phyloP scores from a whole-genome alignment of 2,797 vertebrate genomes.

The Merluccius polli region DNA sequence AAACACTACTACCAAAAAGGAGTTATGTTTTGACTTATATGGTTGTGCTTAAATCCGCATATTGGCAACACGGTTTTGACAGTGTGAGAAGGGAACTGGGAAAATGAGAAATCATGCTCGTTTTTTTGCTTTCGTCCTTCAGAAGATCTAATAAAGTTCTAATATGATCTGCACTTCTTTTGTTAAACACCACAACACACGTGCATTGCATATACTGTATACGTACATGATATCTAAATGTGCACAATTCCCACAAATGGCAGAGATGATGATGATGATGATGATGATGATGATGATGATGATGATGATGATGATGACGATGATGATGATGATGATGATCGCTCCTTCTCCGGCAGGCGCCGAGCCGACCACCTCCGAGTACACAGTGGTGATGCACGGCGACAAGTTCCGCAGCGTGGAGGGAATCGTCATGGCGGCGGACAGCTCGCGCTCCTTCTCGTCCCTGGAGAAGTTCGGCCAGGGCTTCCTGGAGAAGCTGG shows the following conservation, averaged over 20 bases:
- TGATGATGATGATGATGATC: neutral
- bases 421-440: constrained; percentile 97
- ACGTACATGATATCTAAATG: neutral
- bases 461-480: constrained; percentile 97
- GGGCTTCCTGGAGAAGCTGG: constrained; percentile 92
- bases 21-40: neutral
- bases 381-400: constrained; percentile 95
- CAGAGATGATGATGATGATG: neutral
- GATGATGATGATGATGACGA: neutral
- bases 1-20: neutral
- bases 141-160: neutral
- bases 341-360: constrained; percentile 73
- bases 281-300: neutral
- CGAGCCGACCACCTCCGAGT: constrained; percentile 96
- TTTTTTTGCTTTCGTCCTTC: neutral
- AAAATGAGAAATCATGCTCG: neutral
- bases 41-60: neutral
- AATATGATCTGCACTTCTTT: neutral
- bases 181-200: neutral
- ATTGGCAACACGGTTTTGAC: neutral
- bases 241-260: too few relatives aligned
- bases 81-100: neutral
- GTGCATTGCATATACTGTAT: neutral
- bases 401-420: constrained; percentile 89
- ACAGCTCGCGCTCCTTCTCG: constrained; percentile 90